These are phyloP conservation scores for Dipus sagitta DNA, from an alignment of 2,797 vertebrate genomes.

Conservation along the genomic window DNA sequence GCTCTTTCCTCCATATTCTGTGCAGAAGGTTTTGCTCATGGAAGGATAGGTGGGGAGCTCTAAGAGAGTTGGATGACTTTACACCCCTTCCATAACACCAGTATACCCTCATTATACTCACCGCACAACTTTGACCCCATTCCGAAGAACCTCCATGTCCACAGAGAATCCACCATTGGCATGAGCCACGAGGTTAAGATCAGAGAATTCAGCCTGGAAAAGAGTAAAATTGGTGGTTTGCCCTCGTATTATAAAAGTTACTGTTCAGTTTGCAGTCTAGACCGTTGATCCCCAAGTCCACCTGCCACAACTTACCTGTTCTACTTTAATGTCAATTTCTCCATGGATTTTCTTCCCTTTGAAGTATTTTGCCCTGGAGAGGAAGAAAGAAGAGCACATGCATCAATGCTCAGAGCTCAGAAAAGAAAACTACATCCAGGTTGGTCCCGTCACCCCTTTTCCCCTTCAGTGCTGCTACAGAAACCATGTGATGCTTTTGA, in stretches of 20 bases:
- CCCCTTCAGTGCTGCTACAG: conserved; percentile 24
- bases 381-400: conserved; percentile 58
- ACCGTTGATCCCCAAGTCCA: neutral
- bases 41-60: conserved; percentile 15
- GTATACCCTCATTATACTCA: conserved; percentile 82
- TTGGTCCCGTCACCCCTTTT: neutral
- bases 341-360: conserved; percentile 94
- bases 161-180: conserved; percentile 92
- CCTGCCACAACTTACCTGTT: conserved; percentile 90
- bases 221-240: conserved; percentile 50
- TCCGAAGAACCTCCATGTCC: conserved; percentile 92
- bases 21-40: conserved; percentile 38
- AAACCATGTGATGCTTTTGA: conserved; percentile 59
- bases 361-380: conserved; percentile 93
- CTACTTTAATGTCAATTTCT: conserved; percentile 95
- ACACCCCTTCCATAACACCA: neutral
- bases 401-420: conserved; percentile 43
- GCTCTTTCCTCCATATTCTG: neutral
- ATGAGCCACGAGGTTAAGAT: conserved; percentile 93
- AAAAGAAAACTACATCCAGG: conserved; percentile 49
- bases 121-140: conserved; percentile 92
- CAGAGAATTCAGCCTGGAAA: conserved; percentile 93
- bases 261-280: neutral
- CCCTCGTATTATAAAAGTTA: conserved; percentile 14
- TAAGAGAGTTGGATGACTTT: conserved; percentile 10